Conservation (phyloP, 92 coral and sea anemone species). For the Siderastrea siderea region DNA sequence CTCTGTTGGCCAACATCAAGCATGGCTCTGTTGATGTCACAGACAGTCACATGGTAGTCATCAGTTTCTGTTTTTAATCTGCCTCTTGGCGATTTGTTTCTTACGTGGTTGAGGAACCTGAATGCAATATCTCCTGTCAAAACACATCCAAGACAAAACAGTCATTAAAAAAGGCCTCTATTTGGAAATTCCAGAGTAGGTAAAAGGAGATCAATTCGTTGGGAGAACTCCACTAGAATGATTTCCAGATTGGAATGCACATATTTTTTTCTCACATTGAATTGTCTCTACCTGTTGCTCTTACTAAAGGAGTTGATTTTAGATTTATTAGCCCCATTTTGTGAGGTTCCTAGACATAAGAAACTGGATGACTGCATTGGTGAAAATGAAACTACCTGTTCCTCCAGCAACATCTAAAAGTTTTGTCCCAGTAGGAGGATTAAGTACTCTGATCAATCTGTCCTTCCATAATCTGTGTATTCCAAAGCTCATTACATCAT, state of each 20-base stretch:
- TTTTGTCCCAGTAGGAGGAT: slow-evolving; percentile 89
- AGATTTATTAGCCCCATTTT: too few species aligned
- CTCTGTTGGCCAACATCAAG: slow-evolving; percentile 89
- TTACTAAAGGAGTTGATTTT: too few species aligned
- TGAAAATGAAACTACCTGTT: slow-evolving; percentile 77
- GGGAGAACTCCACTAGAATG: too few species aligned
- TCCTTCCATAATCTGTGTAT: slow-evolving; percentile 98
- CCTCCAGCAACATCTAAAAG: slow-evolving; percentile 99
- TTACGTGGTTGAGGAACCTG: slow-evolving; percentile 84
- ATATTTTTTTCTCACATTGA: too few species aligned
- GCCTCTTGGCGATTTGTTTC: slow-evolving; percentile 43
- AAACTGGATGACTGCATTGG: too few species aligned
- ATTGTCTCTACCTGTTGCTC: too few species aligned
- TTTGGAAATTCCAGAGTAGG: too few species aligned
- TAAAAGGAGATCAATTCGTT: too few species aligned
- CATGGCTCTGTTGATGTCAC: slow-evolving; percentile 96
- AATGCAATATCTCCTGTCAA: slow-evolving; percentile 95
- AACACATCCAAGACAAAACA: neutral
- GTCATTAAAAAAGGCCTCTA: neutral
- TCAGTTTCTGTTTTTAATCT: slow-evolving; percentile 18
- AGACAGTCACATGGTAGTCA: slow-evolving; percentile 84
- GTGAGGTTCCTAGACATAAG: too few species aligned
- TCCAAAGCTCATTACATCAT: slow-evolving; percentile 97
- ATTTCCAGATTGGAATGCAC: too few species aligned
- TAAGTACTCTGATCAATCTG: slow-evolving; percentile 78